A percentile compares a stretch with the other conserved stretches of the same genome.
These are phyloP conservation scores for Neodiprion virginianus DNA, from an alignment of 1,140 invertebrate species.

Conservation along the genomic window DNA sequence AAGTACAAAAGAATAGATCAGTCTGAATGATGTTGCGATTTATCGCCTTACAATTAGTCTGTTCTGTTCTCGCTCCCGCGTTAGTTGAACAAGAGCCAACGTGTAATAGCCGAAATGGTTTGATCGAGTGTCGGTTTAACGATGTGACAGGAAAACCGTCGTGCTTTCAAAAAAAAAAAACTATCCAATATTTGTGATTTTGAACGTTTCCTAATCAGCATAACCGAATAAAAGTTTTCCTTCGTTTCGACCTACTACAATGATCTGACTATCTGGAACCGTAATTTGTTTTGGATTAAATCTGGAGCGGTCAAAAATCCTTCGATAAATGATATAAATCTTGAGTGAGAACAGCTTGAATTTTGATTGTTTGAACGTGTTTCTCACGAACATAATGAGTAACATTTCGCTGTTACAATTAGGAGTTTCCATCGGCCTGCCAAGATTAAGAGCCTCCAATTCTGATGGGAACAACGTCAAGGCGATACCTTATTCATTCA, in stretches of 20 bases:
- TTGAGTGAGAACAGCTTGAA: slow-evolving; percentile 23
- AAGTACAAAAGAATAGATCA: too few species aligned
- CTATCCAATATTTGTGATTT: neutral
- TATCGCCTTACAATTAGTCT: neutral
- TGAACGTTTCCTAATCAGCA: too few species aligned
- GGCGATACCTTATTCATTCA: slow-evolving; percentile 27
- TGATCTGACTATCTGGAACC: slow-evolving; percentile 11
- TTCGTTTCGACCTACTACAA: neutral
- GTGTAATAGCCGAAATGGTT: neutral
- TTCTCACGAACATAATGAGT: slow-evolving; percentile 15
- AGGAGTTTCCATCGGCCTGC: slow-evolving; percentile 30
- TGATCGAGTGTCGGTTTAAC: neutral
- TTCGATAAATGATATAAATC: slow-evolving; percentile 5
- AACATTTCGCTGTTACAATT: slow-evolving; percentile 26
- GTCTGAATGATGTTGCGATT: too few species aligned
- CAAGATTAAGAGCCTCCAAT: slow-evolving; percentile 13
- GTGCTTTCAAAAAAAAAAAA: neutral
- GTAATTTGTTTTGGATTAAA: slow-evolving; percentile 24
- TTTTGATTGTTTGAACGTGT: neutral
- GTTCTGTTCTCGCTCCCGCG: neutral
- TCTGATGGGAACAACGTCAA: slow-evolving; percentile 27
- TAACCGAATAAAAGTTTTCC: too few species aligned
- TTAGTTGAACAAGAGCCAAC: neutral
- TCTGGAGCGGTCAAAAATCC: slow-evolving; percentile 32
- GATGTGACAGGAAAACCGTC: neutral